phyloP scores from a whole-genome alignment of 1,140 invertebrate genomes.

The Caenorhabditis remanei region DNA sequence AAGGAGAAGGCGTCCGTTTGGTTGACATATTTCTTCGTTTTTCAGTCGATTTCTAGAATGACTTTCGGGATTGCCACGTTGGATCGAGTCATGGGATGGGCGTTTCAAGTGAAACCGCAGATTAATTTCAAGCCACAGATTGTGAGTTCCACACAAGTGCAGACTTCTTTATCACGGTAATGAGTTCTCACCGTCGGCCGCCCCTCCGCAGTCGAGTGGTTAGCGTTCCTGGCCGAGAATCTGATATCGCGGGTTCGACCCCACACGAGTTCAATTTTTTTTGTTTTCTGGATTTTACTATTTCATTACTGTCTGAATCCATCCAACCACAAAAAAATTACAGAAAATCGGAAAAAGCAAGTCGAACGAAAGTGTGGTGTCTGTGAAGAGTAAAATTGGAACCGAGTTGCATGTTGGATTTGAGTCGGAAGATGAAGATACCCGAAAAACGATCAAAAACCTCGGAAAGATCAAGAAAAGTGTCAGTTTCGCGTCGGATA shows the following conservation, averaged over 20 bases:
- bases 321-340: neutral
- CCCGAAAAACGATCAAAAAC: slow-evolving; percentile 13
- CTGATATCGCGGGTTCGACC: too few species aligned
- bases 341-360: slow-evolving; percentile 48
- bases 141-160: neutral
- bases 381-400: slow-evolving; percentile 13
- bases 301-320: neutral
- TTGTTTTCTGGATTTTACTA: too few species aligned
- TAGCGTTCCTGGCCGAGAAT: too few species aligned
- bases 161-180: too few species aligned
- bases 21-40: slow-evolving; percentile 26
- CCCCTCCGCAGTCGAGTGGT: too few species aligned
- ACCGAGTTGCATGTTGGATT: neutral
- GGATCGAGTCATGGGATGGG: slow-evolving; percentile 23
- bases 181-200: too few species aligned
- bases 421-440: slow-evolving; percentile 29
- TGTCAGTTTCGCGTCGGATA: slow-evolving; percentile 8
- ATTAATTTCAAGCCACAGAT: slow-evolving; percentile 38
- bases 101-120: slow-evolving; percentile 42
- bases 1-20: slow-evolving; percentile 27
- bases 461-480: slow-evolving; percentile 17
- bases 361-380: neutral
- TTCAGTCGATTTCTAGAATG: slow-evolving; percentile 16
- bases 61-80: neutral
- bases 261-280: too few species aligned